Evolutionary conservation across 2,888 invertebrate genomes (phyloP).

Genomic region (Embidobia sp.): DNA sequence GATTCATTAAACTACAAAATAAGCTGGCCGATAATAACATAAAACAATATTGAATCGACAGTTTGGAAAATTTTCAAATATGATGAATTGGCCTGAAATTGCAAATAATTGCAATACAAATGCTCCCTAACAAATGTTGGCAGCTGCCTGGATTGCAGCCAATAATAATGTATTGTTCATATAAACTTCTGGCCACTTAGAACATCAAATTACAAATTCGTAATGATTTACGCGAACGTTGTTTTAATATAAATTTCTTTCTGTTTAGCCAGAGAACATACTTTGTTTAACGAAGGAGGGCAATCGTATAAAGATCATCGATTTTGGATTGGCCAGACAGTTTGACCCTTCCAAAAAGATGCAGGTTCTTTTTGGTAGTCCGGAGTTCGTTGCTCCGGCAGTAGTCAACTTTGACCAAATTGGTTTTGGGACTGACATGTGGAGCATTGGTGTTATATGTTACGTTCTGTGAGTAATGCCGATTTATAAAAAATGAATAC

Average conservation of each 20-base stretch:
- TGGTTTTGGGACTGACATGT: constrained; percentile 98
- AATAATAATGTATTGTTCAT: constrained; percentile 46
- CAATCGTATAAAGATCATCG: constrained; percentile 99
- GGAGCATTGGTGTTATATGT: constrained; percentile 99
- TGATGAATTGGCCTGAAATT: constrained; percentile 35
- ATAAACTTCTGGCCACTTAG: constrained; percentile 24
- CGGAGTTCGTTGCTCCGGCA: constrained; percentile 99
- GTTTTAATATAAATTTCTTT: constrained; percentile 27
- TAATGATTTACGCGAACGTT: constrained; percentile 16
- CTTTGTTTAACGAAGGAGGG: constrained; percentile 97
- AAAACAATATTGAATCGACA: constrained; percentile 29
- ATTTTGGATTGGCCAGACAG: constrained; percentile 97
- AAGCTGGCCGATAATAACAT: constrained; percentile 4
- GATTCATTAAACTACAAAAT: not conserved
- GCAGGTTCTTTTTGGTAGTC: constrained; percentile 97
- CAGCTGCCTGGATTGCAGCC: constrained; percentile 31
- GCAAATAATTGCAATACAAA: constrained; percentile 55
- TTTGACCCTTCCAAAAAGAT: constrained; percentile 96
- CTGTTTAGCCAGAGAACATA: constrained; percentile 96
- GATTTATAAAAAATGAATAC: no score
- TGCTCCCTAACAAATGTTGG: constrained; percentile 36
- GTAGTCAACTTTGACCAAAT: constrained; percentile 99
- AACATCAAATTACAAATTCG: constrained; percentile 28
- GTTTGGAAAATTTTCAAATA: constrained; percentile 37
- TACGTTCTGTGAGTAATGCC: constrained; percentile 95